Evolutionary conservation across 2,797 vertebrate genomes (phyloP), one percentile per base, ranked within the genome.

Genomic region (Sebastes variabilis): DNA sequence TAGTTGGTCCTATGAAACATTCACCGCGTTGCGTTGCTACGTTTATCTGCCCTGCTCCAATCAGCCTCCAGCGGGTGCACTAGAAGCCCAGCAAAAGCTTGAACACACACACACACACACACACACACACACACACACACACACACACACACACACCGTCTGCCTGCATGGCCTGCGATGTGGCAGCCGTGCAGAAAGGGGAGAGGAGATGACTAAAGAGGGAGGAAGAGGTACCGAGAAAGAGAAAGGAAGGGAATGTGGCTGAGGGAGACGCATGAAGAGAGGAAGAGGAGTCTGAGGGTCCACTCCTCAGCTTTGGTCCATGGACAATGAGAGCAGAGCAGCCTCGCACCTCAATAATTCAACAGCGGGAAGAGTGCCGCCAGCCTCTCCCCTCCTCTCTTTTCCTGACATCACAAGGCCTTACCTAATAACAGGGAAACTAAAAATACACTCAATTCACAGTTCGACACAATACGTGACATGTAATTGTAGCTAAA

Each of bases 1-100:
- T 93, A 91, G 93, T 94, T 91, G 89, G 91, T 91, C 87, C 91
- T 90, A 95, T 96, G 95, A 95, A 96, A 95, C 92, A 95, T 95
- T 96, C 94, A 95, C 93, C 30, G 56, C 56, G 30, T 87, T 86
- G 56, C 56, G 27, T 87, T 86, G 91, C 90, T 92, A 90, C 87
- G 86, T 94, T 95, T 93, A 93, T 93, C 90, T 87, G 85, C 87
- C 91, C 89, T 92, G 80, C 72, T 65, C 94, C 94, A 94, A 94
- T 89, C 92, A 86, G 93, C 93, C 92, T 93, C 81, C 88, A 93
- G 93, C 79, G 9, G 90, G 83, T 73, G 75, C 86, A 86, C 74
- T 77, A 89, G 72, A 87, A 92, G 87, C 85, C 85, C 88, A 92
- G 88, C 85, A 84, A 84, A 87, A 81, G 86, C 83, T 82, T 79